phyloP scores from a whole-genome alignment of 2,888 invertebrate genomes.

The Tetheella fluctuosa region DNA sequence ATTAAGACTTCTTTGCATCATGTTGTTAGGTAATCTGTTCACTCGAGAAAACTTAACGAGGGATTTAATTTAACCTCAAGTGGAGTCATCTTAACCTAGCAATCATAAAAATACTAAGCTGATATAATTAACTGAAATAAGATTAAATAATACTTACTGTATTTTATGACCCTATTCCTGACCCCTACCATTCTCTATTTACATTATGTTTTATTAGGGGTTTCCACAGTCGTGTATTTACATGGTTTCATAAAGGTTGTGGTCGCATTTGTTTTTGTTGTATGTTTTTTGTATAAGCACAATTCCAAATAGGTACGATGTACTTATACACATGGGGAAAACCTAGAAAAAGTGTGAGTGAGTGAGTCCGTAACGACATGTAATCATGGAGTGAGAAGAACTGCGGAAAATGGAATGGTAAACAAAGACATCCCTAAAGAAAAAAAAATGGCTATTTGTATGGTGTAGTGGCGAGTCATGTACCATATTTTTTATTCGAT shows the following conservation, averaged over 20 bases:
- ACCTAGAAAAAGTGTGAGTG: slow-evolving; percentile 8
- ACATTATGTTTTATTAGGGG: neutral
- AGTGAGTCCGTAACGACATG: slow-evolving; percentile 8
- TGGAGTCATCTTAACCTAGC: no score
- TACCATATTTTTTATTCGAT: no score
- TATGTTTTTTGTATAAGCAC: neutral
- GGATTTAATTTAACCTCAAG: no score
- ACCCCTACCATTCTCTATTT: no score
- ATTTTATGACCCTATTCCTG: no score
- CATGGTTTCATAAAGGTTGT: neutral
- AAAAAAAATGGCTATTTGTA: slow-evolving; percentile 4
- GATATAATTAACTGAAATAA: no score
- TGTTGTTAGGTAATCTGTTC: no score
- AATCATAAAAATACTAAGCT: no score
- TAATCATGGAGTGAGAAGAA: slow-evolving; percentile 2
- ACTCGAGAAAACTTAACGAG: no score
- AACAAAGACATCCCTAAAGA: neutral
- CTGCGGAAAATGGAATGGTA: neutral
- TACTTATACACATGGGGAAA: neutral
- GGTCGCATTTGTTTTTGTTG: neutral
- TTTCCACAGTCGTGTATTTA: neutral
- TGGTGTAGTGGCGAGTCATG: no score
- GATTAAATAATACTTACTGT: no score
- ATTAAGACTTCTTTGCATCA: no score
- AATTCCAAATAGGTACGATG: slow-evolving; percentile 6